Base-by-base conservation (phyloP, 1,140 invertebrate genomes). In the Ceratoteleas bidentatus region DNA sequence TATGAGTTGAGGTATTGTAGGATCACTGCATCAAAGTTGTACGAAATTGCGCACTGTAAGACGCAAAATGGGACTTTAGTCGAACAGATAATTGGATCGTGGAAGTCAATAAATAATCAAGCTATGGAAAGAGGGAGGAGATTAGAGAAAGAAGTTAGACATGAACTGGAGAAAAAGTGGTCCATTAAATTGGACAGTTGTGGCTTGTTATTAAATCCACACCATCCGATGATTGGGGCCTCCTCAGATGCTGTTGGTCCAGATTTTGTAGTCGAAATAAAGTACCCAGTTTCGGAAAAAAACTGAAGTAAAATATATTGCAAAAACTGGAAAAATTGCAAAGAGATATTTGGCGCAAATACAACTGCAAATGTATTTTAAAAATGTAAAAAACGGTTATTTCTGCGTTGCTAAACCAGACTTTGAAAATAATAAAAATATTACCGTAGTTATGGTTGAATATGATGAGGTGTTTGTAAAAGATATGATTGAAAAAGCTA, bases 301-400 rank as follows among this genome's bases (percentile, higher is more conserved):
- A 68, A 89, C 88, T 53, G 85, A 91, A 43, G 84, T 87, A 50
- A 88, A 87, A 40, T 92, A 91, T 73, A 77, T 90, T 45, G 6
- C 43, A 8, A 84, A 82, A 24, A 69, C 87, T 4, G 84, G 88
- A 38, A 85, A 89, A 15, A 88, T 92, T 15, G 84, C 80, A 1
- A 84, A 85, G 0, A 92, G 91, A 68, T 91, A 89, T 53, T 88
- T 89, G 80, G 91, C 90, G 8, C 91, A 92, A 79, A 90, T 92
- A 24, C 91, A 92, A 70, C 81, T 92, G n/a, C 92, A 92, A 85
- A 92, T 92, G 91, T 89, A 87, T 45, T 68, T 91, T 16, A 87
- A 85, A 8, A 86, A 87, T 38, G 88, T 90, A 0, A 86, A 86
- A 54, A 90, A 90, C 53, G 90, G 85, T 52, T 84, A 74, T 45